These are phyloP conservation scores for Tenualosa thibaudeaui DNA, from an alignment of 2,797 vertebrate species.

Conservation along the genomic window DNA sequence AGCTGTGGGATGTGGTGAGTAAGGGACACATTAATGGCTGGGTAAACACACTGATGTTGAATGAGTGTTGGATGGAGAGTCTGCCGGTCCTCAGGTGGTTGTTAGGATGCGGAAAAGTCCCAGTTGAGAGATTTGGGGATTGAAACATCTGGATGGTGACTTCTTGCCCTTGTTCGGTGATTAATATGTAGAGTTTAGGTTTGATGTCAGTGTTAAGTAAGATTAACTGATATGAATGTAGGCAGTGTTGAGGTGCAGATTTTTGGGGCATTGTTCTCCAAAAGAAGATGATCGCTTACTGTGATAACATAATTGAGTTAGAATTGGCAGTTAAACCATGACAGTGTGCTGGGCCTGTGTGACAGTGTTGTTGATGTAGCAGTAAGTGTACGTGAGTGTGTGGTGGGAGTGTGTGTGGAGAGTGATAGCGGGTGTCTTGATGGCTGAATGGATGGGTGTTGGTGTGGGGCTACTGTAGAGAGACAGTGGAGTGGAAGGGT, in stretches of 20 bases:
- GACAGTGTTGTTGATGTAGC: neutral
- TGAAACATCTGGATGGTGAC: neutral
- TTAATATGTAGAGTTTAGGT: neutral
- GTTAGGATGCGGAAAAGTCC: neutral
- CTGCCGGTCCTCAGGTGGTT: neutral
- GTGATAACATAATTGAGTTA: neutral
- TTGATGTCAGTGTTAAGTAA: too few relatives aligned
- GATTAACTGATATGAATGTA: neutral
- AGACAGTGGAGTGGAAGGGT: neutral
- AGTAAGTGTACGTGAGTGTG: neutral
- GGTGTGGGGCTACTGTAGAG: neutral
- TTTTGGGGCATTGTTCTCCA: neutral
- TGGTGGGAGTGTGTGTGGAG: neutral
- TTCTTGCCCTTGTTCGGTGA: neutral
- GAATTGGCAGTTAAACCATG: neutral
- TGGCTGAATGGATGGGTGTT: neutral
- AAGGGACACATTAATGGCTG: neutral
- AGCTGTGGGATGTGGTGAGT: neutral
- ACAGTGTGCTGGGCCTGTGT: neutral
- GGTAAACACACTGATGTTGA: neutral
- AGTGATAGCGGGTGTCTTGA: neutral
- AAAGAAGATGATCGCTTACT: neutral
- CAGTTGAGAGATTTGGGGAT: neutral
- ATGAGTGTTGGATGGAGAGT: neutral
- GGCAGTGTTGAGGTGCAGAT: neutral